Evolutionary conservation across 2,113 vertebrate genomes (phyloP), one percentile per base, ranked within the genome.

Genomic region (Pungitius pungitius): DNA sequence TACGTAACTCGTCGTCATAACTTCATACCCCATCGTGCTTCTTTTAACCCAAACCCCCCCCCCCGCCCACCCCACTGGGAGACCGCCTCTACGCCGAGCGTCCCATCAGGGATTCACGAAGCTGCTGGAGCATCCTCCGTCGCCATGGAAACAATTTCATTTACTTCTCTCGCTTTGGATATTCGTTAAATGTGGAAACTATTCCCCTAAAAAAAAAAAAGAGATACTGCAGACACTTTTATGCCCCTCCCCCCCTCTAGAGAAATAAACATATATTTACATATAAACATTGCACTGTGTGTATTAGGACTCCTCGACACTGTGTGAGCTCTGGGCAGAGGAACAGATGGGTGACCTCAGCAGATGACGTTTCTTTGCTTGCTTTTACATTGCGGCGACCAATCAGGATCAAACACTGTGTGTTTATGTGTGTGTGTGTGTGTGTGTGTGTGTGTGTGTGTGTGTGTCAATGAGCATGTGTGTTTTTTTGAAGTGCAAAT

Each of bases 401-500:
- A 12, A 52, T 59, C 24, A 27, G 40, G 39, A 60, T 60, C 35
- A 22, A 7, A 43, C 26, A 43, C 11, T 30, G 26, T 57, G 22
- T 69, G 54, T 45, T 11, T 18, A n/a, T 26, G 37, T 42, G 35
- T 42, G 18, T 20, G 37, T 20, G 24, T 56, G 24, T 47, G 45
- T 47, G 18, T 47, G 43, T 20, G 43, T 47, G 17, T 43, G 42
- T 17, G 42, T 43, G 42, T 43, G 42, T 43, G 43, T 45, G 43
- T 45, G 42, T 45, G 43, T 18, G 24, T 45, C 33, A 35, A 35
- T 35, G 33, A 35, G 18, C 8, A 10, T 35, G 37, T 27, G 30
- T 40, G 26, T n/a, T n/a, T 47, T 26, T 20, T 14, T 20, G 62
- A 47, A 49, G 11, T 58, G 54, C 62, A 66, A 75, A 67, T 60